phyloP scores from a whole-genome alignment of 1,140 invertebrate species.

The Temnothorax nylanderi region DNA sequence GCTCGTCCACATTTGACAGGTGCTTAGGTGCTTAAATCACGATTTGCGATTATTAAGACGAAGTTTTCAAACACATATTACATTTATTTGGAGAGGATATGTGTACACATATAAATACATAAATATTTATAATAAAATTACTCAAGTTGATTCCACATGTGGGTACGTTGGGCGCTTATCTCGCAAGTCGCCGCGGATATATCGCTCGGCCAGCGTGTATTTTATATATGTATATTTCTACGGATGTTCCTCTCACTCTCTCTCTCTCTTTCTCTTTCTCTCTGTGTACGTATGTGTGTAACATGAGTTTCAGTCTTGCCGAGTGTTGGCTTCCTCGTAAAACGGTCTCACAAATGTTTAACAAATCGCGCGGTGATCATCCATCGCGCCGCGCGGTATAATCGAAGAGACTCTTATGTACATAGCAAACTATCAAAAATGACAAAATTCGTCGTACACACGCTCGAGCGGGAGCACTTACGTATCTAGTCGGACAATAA shows the following conservation, averaged over 20 bases:
- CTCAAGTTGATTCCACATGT: conserved; percentile 69
- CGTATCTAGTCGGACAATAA: conserved; percentile 47
- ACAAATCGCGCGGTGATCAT: conserved; percentile 46
- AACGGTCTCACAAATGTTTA: conserved; percentile 65
- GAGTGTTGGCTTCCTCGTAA: conserved; percentile 31
- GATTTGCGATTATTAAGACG: neutral
- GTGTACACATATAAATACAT: conserved; percentile 82
- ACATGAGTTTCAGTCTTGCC: conserved; percentile 53
- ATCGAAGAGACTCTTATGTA: conserved; percentile 68
- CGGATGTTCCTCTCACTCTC: neutral
- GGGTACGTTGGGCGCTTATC: conserved; percentile 23
- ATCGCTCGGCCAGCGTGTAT: conserved; percentile 22
- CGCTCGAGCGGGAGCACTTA: conserved; percentile 57
- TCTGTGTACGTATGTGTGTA: conserved; percentile 3
- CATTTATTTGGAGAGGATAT: conserved; percentile 82
- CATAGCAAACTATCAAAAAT: conserved; percentile 78
- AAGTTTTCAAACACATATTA: conserved; percentile 78
- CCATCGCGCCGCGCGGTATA: conserved; percentile 36
- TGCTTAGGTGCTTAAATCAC: neutral
- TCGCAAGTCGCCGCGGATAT: conserved; percentile 19
- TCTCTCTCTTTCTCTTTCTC: too few species aligned
- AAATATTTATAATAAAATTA: conserved; percentile 80
- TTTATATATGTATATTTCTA: neutral
- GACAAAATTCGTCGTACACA: conserved; percentile 67
- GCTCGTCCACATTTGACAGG: neutral